Conservation (phyloP, 2,888 invertebrate genomes). For the Melinaea marsaeus region DNA sequence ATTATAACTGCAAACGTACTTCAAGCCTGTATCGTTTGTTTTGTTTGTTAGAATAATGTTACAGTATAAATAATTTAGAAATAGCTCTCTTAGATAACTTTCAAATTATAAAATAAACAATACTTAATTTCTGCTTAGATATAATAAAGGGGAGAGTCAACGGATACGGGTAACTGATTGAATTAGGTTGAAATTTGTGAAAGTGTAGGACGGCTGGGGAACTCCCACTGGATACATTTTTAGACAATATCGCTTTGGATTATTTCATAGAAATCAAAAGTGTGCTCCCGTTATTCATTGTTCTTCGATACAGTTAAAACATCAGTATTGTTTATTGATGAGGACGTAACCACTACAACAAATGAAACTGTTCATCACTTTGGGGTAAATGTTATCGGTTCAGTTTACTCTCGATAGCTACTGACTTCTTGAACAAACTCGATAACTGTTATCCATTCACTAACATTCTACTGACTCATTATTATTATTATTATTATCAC, state of each 20-base stretch:
- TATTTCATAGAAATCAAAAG: not conserved
- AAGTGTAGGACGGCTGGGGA: slow-evolving; percentile 32
- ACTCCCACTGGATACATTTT: slow-evolving; percentile 7
- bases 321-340: slow-evolving; percentile 9
- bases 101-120: too few relatives aligned
- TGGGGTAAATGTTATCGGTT: slow-evolving; percentile 32
- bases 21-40: too few relatives aligned
- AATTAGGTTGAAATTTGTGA: slow-evolving; percentile 53
- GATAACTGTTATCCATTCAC: slow-evolving; percentile 48
- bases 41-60: too few relatives aligned
- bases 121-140: slow-evolving; percentile 31
- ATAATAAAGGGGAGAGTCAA: slow-evolving; percentile 42
- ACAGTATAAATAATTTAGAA: too few relatives aligned
- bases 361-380: slow-evolving; percentile 11
- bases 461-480: slow-evolving; percentile 46
- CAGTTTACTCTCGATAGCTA: slow-evolving; percentile 37
- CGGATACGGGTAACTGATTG: slow-evolving; percentile 68
- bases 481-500: slow-evolving; percentile 12
- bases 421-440: slow-evolving; percentile 35
- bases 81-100: too few relatives aligned
- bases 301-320: not conserved
- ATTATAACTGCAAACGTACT: too few relatives aligned
- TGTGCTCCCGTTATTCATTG: slow-evolving; percentile 1
- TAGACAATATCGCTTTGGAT: not conserved
- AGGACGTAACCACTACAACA: slow-evolving; percentile 11